Evolutionary conservation across 2,797 vertebrate genomes (phyloP).

Genomic region (Gymnocypris eckloni): DNA sequence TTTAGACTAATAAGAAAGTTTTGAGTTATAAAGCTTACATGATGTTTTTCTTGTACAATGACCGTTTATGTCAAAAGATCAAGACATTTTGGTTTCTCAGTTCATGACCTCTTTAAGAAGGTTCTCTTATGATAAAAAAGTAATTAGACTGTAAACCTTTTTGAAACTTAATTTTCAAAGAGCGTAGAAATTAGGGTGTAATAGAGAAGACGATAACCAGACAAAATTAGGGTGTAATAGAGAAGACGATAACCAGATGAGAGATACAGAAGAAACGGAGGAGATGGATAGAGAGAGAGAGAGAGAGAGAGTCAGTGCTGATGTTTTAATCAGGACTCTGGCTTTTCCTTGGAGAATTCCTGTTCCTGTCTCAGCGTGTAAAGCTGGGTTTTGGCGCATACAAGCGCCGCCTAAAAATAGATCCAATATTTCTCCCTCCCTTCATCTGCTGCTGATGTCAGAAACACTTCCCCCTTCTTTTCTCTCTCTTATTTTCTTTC

Average conservation of each 20-base stretch:
- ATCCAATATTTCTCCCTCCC: conserved; percentile 50
- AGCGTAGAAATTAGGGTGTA: not conserved
- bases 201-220: not conserved
- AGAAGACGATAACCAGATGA: conserved; percentile 7
- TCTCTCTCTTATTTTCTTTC: not conserved
- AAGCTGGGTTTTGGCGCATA: conserved; percentile 62
- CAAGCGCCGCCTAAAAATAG: conserved; percentile 68
- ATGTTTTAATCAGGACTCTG: conserved; percentile 60
- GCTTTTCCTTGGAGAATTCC: conserved; percentile 54
- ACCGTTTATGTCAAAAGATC: no score
- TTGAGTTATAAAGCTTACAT: no score
- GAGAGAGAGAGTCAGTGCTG: not conserved
- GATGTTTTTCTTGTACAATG: no score
- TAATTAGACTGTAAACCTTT: not conserved
- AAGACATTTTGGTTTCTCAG: no score
- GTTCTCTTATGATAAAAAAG: no score
- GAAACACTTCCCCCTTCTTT: conserved; percentile 5
- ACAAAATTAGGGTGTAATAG: conserved; percentile 20
- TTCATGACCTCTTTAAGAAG: no score
- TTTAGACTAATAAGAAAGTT: no score
- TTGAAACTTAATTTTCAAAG: not conserved
- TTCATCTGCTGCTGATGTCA: conserved; percentile 60
- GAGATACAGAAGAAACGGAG: conserved; percentile 12
- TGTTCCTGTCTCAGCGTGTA: conserved; percentile 54
- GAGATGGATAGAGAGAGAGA: not conserved